Conservation (phyloP, 2,888 invertebrate species). For the Baccha elongata region DNA sequence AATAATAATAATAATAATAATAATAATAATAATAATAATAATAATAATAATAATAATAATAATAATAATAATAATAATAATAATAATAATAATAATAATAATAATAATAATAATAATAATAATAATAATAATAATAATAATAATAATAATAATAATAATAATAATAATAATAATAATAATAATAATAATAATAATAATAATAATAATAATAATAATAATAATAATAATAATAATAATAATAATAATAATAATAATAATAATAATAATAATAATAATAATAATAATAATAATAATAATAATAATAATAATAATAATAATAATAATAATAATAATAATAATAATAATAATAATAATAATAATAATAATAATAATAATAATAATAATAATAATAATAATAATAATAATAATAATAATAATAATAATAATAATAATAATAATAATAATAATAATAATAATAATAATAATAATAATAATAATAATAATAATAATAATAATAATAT, state of each 20-base stretch:
- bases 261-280: not conserved
- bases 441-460: no score
- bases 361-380: no score
- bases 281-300: no score
- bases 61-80: not conserved
- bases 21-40: not conserved
- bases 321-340: no score
- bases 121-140: not conserved
- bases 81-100: not conserved
- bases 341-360: no score
- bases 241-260: not conserved
- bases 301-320: no score
- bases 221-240: not conserved
- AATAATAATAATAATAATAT: no score
- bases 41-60: not conserved
- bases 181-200: slow-evolving; percentile 1
- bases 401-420: no score
- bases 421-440: no score
- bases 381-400: no score
- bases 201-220: not conserved
- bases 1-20: no score
- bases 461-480: no score
- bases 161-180: slow-evolving; percentile 1
- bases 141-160: not conserved
- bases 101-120: slow-evolving; percentile 1